These are phyloP conservation scores for Hermetia illucens DNA, from an alignment of 1,140 invertebrate species.

Conservation along the genomic window DNA sequence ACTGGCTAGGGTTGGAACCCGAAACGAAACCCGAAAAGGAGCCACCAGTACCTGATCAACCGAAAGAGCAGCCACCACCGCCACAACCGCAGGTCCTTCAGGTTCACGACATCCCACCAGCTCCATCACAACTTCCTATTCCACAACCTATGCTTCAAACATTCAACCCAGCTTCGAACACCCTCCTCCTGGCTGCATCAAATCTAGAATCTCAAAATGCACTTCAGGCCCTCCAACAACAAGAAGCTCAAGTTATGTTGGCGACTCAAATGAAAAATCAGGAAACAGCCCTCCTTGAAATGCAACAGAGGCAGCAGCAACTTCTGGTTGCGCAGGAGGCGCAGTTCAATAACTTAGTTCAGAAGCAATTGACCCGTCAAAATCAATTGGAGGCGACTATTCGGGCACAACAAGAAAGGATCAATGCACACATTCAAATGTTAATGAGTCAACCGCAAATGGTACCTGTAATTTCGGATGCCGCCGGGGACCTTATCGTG, in stretches of 20 bases:
- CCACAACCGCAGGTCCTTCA: conserved; percentile 3
- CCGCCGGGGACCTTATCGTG: background rate
- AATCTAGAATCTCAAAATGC: conserved; percentile 30
- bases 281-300: conserved; percentile 31
- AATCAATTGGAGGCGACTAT: conserved; percentile 35
- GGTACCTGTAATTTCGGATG: background rate
- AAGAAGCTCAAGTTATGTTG: conserved; percentile 34
- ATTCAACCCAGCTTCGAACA: no score
- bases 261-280: conserved; percentile 36
- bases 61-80: conserved; percentile 9
- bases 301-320: conserved; percentile 33
- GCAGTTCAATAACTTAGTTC: conserved; percentile 32
- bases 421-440: conserved; percentile 35
- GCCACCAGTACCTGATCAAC: conserved; percentile 3
- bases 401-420: conserved; percentile 33
- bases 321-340: conserved; percentile 31
- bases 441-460: conserved; percentile 27
- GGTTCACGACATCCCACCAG: background rate
- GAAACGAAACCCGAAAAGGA: conserved; percentile 1
- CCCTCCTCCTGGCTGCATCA: conserved; percentile 3
- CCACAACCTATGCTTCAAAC: conserved; percentile 1
- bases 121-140: background rate
- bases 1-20: conserved; percentile 20
- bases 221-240: conserved; percentile 31
- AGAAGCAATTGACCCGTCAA: conserved; percentile 34